These are phyloP conservation scores for Hecatera dysodea DNA, from an alignment of 2,888 invertebrate genomes.

Conservation along the genomic window DNA sequence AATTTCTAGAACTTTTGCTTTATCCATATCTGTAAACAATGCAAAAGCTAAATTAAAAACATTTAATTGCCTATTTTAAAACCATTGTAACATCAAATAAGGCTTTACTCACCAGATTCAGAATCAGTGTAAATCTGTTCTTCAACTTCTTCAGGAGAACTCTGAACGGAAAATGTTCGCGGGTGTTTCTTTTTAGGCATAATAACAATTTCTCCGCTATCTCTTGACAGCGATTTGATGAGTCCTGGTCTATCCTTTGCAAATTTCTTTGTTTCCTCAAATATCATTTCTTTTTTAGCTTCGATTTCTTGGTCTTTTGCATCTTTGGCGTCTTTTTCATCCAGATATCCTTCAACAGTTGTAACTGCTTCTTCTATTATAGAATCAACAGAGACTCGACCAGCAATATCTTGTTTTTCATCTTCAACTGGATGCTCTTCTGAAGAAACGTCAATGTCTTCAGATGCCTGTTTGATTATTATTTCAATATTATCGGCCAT, in stretches of 20 bases:
- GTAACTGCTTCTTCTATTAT: slow-evolving; percentile 87
- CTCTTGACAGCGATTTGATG: slow-evolving; percentile 87
- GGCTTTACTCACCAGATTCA: slow-evolving; percentile 83
- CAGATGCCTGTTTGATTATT: slow-evolving; percentile 88
- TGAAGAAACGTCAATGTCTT: slow-evolving; percentile 85
- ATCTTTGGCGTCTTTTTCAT: slow-evolving; percentile 76
- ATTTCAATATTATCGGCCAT: slow-evolving; percentile 90
- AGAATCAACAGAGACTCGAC: slow-evolving; percentile 86
- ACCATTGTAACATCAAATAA: no score
- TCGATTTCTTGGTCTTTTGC: slow-evolving; percentile 75
- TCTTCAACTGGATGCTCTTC: slow-evolving; percentile 80
- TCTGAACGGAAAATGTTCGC: slow-evolving; percentile 89
- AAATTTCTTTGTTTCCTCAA: slow-evolving; percentile 79
- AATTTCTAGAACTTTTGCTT: slow-evolving; percentile 89
- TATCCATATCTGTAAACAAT: slow-evolving; percentile 86
- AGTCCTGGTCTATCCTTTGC: slow-evolving; percentile 84
- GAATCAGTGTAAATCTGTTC: slow-evolving; percentile 90
- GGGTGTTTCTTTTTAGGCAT: slow-evolving; percentile 88
- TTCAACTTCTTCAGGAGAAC: slow-evolving; percentile 89
- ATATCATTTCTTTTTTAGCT: slow-evolving; percentile 76
- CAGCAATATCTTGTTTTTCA: slow-evolving; percentile 77
- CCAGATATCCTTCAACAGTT: slow-evolving; percentile 84
- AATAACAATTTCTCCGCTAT: slow-evolving; percentile 87
- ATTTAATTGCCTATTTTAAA: no score
- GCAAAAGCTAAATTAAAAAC: neutral